These are phyloP conservation scores for Carassius gibelio DNA, from an alignment of 2,113 vertebrate genomes.

Conservation along the genomic window DNA sequence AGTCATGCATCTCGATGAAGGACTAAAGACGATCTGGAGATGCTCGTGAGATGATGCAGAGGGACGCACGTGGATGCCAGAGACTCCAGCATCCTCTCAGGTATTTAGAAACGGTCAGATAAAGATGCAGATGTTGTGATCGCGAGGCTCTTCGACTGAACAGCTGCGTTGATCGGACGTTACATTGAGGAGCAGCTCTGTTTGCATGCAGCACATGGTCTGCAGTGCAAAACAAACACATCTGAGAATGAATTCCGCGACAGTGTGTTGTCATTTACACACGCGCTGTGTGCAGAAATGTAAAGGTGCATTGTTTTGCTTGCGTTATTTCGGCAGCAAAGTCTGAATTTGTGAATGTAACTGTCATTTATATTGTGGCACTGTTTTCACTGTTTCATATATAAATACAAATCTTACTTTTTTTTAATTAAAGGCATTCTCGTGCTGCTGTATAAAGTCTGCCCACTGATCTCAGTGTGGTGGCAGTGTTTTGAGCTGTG, in stretches of 20 bases:
- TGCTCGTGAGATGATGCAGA: constrained; percentile 35
- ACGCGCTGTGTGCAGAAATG: neutral
- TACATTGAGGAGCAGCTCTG: neutral
- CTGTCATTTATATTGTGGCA: neutral
- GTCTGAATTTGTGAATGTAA: neutral
- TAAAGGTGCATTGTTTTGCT: neutral
- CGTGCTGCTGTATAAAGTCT: neutral
- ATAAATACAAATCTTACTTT: neutral
- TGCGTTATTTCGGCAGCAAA: neutral
- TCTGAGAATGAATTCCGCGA: neutral
- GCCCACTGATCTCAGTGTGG: neutral
- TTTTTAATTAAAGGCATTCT: neutral
- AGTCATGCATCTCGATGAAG: constrained; percentile 15
- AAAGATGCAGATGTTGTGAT: constrained; percentile 2
- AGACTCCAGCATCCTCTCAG: constrained; percentile 1
- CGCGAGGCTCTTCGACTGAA: neutral
- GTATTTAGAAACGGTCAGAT: neutral
- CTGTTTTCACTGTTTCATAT: too few relatives aligned
- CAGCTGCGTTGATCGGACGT: neutral
- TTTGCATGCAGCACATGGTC: constrained; percentile 45
- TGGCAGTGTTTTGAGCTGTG: neutral
- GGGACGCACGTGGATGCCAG: constrained; percentile 1
- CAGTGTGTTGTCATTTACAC: neutral
- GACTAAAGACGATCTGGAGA: neutral
- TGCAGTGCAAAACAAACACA: constrained; percentile 29